Base-by-base conservation (phyloP, 2,113 vertebrate genomes). In the Scomber scombrus region DNA sequence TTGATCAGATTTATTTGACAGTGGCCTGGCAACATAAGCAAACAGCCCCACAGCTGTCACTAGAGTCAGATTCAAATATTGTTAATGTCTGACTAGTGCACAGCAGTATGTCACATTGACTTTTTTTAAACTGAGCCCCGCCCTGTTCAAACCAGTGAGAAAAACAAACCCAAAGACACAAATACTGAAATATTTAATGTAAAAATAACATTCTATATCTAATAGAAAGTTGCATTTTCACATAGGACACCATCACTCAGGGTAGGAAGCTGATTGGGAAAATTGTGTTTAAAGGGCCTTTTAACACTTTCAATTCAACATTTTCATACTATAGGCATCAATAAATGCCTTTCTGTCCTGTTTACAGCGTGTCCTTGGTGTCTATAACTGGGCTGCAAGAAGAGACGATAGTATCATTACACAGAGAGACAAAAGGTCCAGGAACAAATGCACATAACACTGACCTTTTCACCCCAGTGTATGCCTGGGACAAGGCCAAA, bases 391-490 rank as follows among this genome's bases (percentile, higher is more conserved):
- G 67, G 49, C 66, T 61, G 71, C 40, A 61, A 54, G 12, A 68
- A 71, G 64, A 75, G 43, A 58, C 75, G 65, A 81, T 79, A 34
- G 63, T 62, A 52, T 84, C 65, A 49, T 75, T 74, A 82, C 49
- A 84, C 57, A 57, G 23, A 26, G 23, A 3, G 23, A 26, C 23
- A 26, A 26, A 26, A 29, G 31, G 52, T 69, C 75, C 56, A 23
- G 47, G 11, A 65, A 56, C 62, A 40, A 78, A 81, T 11, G 3
- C 18, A 14, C 61, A 26, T 66, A 5, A 8, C 5, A 23, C 31
- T 80, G 78, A 78, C 84, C 67, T 82, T 76, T 31, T 80, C 79
- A 84, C 87, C 23, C 60, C 5, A 31, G 56, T 73, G 45, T 18
- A 4, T 64, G 68, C 23, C 67, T 55, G 75, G 29, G 57, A 72